phyloP scores from a whole-genome alignment of 2,113 vertebrate species.

The Pollachius pollachius region DNA sequence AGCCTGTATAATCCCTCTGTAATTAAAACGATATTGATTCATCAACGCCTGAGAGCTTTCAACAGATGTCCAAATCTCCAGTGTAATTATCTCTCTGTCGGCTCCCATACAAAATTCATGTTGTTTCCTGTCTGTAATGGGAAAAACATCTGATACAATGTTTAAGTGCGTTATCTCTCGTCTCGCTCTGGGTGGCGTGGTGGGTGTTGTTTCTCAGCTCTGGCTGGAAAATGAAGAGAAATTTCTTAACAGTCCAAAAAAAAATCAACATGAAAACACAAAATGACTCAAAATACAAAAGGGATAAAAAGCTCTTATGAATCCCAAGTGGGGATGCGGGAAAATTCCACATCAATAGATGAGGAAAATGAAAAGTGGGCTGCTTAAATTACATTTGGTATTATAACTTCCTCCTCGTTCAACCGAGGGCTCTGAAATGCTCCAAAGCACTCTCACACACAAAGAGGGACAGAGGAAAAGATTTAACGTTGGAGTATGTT shows the following conservation, averaged over 20 bases:
- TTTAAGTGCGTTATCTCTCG: constrained; percentile 2
- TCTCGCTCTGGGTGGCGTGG: background rate
- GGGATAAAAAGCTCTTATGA: no score
- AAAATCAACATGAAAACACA: no score
- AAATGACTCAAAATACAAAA: no score
- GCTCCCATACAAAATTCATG: constrained; percentile 28
- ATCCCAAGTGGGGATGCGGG: no score
- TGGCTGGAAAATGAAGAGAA: background rate
- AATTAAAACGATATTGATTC: constrained; percentile 21
- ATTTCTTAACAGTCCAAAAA: background rate
- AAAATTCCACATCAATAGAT: no score
- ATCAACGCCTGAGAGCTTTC: constrained; percentile 1
- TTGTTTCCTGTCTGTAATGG: constrained; percentile 36
- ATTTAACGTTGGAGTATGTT: no score
- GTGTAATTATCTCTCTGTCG: constrained; percentile 30
- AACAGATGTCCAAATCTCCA: constrained; percentile 46
- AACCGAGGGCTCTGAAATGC: no score
- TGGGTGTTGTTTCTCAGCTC: background rate
- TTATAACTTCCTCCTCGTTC: no score
- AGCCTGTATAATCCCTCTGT: background rate
- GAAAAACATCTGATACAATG: constrained; percentile 47
- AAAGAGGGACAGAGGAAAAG: no score
- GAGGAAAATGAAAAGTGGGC: no score
- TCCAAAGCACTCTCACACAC: no score
- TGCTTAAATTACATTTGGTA: no score